phyloP scores from a whole-genome alignment of 2,888 invertebrate genomes.

The Orthosia gracilis region DNA sequence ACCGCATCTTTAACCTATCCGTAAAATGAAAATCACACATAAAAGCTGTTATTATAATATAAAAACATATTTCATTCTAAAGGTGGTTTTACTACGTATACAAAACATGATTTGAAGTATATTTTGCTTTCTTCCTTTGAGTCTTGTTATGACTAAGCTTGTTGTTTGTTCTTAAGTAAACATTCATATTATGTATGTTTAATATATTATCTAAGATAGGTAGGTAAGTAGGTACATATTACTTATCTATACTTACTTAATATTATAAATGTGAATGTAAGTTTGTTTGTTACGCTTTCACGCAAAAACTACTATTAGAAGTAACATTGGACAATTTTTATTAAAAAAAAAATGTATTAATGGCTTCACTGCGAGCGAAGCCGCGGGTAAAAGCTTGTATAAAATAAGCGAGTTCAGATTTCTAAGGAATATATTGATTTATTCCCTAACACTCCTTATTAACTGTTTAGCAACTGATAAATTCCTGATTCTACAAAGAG shows the following conservation, averaged over 20 bases:
- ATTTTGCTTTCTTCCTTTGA: slow-evolving; percentile 33
- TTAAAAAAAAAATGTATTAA: no score
- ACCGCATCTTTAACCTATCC: neutral
- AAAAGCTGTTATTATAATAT: slow-evolving; percentile 18
- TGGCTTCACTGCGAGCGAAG: no score
- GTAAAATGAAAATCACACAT: neutral
- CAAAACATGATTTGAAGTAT: slow-evolving; percentile 18
- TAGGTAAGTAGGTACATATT: neutral
- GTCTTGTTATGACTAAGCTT: slow-evolving; percentile 23
- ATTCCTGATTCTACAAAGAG: no score
- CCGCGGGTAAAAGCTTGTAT: no score
- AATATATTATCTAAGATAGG: slow-evolving; percentile 2
- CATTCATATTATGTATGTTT: neutral
- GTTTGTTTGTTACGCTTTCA: no score
- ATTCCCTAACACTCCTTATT: no score
- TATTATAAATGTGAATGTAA: no score
- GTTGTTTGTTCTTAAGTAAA: slow-evolving; percentile 25
- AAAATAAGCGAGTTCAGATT: neutral
- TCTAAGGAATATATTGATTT: neutral
- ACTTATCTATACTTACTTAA: no score
- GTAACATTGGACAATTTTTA: no score
- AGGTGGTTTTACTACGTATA: slow-evolving; percentile 16
- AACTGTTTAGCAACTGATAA: no score
- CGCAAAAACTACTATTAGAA: no score
- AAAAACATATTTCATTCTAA: slow-evolving; percentile 13